Conservation (phyloP, 1,140 invertebrate genomes). For the Diorhabda carinulata region DNA sequence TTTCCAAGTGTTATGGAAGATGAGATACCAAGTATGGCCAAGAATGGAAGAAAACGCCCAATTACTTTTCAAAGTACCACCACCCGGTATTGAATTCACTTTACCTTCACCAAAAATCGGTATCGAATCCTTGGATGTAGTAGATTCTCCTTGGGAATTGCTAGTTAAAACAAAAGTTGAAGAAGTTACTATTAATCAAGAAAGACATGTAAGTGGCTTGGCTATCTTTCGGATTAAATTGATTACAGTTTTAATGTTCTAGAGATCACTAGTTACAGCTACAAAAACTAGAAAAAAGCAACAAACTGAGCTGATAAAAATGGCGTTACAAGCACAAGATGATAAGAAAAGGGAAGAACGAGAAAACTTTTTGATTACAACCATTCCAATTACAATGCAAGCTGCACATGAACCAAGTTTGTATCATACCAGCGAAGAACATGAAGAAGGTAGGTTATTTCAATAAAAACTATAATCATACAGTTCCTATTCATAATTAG, state of each 20-base stretch:
- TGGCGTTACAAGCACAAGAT: slow-evolving; percentile 90
- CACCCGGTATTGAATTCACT: slow-evolving; percentile 98
- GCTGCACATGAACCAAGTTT: slow-evolving; percentile 94
- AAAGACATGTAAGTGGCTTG: slow-evolving; percentile 78
- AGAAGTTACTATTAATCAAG: slow-evolving; percentile 98
- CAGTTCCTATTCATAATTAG: too few species aligned
- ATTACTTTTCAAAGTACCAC: slow-evolving; percentile 92
- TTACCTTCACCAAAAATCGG: slow-evolving; percentile 98
- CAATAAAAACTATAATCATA: neutral
- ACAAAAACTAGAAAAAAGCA: slow-evolving; percentile 98
- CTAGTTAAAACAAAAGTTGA: slow-evolving; percentile 97
- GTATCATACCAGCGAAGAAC: slow-evolving; percentile 81
- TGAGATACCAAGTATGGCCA: slow-evolving; percentile 97
- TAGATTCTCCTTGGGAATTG: slow-evolving; percentile 98
- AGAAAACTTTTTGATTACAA: slow-evolving; percentile 94
- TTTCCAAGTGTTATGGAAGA: slow-evolving; percentile 94
- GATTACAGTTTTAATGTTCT: slow-evolving; percentile 36
- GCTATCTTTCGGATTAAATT: neutral
- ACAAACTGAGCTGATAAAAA: slow-evolving; percentile 95
- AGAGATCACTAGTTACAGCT: slow-evolving; percentile 95
- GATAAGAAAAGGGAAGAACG: slow-evolving; percentile 91
- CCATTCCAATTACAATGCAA: slow-evolving; percentile 92
- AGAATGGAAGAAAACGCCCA: slow-evolving; percentile 98
- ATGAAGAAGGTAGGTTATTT: slow-evolving; percentile 67
- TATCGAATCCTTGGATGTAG: slow-evolving; percentile 86